Evolutionary conservation across 2,113 vertebrate species (phyloP), one percentile per base, ranked within the genome.

Genomic region (Phaethon lepturus): DNA sequence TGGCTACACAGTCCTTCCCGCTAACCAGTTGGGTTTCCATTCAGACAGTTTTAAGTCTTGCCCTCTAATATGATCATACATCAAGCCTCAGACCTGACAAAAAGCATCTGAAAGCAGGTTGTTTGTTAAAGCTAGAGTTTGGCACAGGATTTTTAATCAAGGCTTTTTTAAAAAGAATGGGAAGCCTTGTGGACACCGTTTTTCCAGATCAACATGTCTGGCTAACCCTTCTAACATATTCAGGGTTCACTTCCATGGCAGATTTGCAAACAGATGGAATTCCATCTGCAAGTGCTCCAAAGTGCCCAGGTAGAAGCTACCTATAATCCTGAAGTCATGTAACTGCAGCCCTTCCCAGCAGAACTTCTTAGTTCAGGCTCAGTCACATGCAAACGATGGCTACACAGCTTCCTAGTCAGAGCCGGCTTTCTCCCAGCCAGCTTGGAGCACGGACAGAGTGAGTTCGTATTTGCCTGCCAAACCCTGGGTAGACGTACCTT

Each of bases 401-500:
- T 92, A 75, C 49, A 79, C 20, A 85, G 81, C 67, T 82, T 91
- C 60, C 33, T 40, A 56, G 60, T 94, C 60, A 78, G 84, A 88
- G 77, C 62, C 92, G 94, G 77, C 33, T 88, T 95, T 82, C 78
- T 68, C 23, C 33, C 74, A 91, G 87, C 53, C 95, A 90, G 77
- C 45, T 73, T 92, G 95, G 66, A 95, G 44, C 4, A 0, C 23
- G 49, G 74, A 94, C 84, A 87, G 52, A 89, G 14, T 2, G 47
- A 89, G 29, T 66, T 88, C 75, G 28, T 69, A 79, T 82, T 62
- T 93, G 77, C 62, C 73, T 93, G 95, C 90, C 92, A 96, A 96
- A 90, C 38, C 40, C 85, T 83, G 49, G 94, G 45, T 5, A 94
- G 95, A 94, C 84, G 79, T 90, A 96, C 93, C 95, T 96, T 92